These are phyloP conservation scores for Gnathonemus echidnorhynchus DNA, from an alignment of 2,113 vertebrate genomes.

Conservation along the genomic window DNA sequence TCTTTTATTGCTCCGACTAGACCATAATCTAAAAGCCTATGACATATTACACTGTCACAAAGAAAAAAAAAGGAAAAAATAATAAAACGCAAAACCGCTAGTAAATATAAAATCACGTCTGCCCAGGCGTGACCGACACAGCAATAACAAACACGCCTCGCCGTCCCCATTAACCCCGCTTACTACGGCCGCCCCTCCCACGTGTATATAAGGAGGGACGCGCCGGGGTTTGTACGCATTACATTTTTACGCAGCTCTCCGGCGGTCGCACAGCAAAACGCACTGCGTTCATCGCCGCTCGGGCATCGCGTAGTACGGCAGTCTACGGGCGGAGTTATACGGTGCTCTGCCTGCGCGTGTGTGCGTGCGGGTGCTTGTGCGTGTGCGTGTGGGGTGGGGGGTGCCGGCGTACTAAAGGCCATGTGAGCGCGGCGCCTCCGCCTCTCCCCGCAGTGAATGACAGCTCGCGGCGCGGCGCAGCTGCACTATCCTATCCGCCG, in stretches of 20 bases:
- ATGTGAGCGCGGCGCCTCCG: neutral
- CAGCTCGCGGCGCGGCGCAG: neutral
- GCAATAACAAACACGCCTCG: slow-evolving; percentile 5
- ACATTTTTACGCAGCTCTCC: neutral
- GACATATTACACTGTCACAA: neutral
- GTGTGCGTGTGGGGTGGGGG: neutral
- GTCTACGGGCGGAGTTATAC: neutral
- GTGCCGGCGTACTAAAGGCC: neutral
- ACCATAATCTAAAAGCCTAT: neutral
- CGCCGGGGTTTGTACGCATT: neutral
- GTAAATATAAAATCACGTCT: neutral
- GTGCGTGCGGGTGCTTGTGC: neutral
- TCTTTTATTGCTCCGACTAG: neutral
- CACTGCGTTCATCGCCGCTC: neutral
- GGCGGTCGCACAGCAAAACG: neutral
- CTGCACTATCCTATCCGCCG: neutral
- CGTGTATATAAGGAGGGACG: neutral
- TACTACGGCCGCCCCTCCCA: neutral
- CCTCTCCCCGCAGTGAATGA: neutral
- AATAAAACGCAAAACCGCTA: neutral
- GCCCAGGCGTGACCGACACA: neutral
- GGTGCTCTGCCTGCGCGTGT: neutral
- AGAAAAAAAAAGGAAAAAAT: neutral
- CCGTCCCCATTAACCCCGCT: neutral
- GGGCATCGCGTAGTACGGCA: neutral